phyloP scores from a whole-genome alignment of 2,797 vertebrate genomes.

The Epinephelus coioides region DNA sequence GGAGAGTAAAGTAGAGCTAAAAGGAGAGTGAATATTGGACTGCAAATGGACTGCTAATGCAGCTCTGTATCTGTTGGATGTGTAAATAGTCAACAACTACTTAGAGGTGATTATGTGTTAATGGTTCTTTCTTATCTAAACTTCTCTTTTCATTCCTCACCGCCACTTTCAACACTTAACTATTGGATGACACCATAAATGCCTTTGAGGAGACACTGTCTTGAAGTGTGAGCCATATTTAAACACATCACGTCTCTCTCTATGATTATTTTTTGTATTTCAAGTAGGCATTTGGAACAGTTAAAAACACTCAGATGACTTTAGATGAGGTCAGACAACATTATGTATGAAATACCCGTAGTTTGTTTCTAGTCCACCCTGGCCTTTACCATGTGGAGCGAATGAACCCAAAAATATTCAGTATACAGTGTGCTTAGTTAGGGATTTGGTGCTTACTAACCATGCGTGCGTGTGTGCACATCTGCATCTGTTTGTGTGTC shows the following conservation, averaged over 20 bases:
- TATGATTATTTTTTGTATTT: neutral
- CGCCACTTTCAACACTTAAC: neutral
- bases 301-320: neutral
- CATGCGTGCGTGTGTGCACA: neutral
- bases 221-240: neutral
- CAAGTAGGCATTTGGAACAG: neutral
- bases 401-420: neutral
- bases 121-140: neutral
- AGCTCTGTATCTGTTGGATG: neutral
- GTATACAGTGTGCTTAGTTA: neutral
- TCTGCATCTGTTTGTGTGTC: slow-evolving; percentile 33
- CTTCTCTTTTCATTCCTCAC: neutral
- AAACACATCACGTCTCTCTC: neutral
- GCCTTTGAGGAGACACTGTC: neutral
- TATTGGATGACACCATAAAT: neutral
- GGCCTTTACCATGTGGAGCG: neutral
- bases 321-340: neutral
- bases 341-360: neutral
- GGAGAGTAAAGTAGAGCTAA: slow-evolving; percentile 3
- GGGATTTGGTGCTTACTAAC: neutral
- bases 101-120: slow-evolving; percentile 1
- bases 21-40: neutral
- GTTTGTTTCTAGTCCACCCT: neutral
- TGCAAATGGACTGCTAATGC: slow-evolving; percentile 6
- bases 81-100: slow-evolving; percentile 5